A percentile compares a stretch with the other conserved stretches of the same genome.
phyloP scores from a whole-genome alignment of 2,888 invertebrate genomes.

The Macrophya annulata region DNA sequence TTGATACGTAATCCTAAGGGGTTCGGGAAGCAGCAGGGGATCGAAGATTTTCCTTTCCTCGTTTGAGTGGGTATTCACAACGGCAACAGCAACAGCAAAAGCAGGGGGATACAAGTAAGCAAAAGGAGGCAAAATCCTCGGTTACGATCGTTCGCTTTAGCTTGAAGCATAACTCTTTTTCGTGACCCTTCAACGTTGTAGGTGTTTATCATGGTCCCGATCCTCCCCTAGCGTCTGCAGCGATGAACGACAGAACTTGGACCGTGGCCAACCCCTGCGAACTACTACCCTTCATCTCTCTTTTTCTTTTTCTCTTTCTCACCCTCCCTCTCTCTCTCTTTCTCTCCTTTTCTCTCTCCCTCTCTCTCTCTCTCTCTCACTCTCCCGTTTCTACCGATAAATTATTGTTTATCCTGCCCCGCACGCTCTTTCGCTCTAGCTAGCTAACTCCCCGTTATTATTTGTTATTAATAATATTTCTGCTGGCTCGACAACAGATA shows the following conservation, averaged over 20 bases:
- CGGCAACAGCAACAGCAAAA: neutral
- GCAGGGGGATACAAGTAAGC: neutral
- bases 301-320: slow-evolving; percentile 62
- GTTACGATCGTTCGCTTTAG: slow-evolving; percentile 19
- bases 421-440: slow-evolving; percentile 57
- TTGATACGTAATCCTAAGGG: neutral
- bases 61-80: neutral
- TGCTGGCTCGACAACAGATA: slow-evolving; percentile 42
- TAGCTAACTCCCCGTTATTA: slow-evolving; percentile 57
- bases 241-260: slow-evolving; percentile 53
- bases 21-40: neutral
- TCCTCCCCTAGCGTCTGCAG: slow-evolving; percentile 40
- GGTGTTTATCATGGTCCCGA: slow-evolving; percentile 50
- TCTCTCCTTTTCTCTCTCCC: slow-evolving; percentile 58
- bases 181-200: slow-evolving; percentile 51
- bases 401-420: slow-evolving; percentile 66
- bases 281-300: slow-evolving; percentile 59
- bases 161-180: slow-evolving; percentile 45
- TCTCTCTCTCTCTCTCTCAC: slow-evolving; percentile 48
- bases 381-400: slow-evolving; percentile 61
- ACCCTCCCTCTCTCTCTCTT: slow-evolving; percentile 40
- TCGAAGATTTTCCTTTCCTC: slow-evolving; percentile 7
- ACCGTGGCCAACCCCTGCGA: slow-evolving; percentile 46
- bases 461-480: slow-evolving; percentile 63
- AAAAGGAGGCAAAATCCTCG: slow-evolving; percentile 28